phyloP scores from a whole-genome alignment of 2,888 invertebrate species.

The Euphydryas editha region DNA sequence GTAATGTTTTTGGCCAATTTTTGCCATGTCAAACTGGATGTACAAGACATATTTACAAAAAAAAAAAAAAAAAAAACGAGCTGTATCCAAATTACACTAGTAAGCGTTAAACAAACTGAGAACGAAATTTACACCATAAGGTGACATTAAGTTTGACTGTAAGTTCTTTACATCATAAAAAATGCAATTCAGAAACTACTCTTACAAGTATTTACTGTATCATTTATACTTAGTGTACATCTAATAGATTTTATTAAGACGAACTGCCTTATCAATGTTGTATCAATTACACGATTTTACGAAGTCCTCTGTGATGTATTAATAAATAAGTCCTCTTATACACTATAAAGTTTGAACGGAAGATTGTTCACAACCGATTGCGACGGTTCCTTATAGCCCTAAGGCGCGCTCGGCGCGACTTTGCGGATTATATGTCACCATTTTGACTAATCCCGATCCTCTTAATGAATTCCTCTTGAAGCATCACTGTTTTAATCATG shows the following conservation, averaged over 20 bases:
- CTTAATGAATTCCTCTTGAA: constrained; percentile 81
- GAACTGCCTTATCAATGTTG: constrained; percentile 43
- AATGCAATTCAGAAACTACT: constrained; percentile 34
- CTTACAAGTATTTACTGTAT: constrained; percentile 29
- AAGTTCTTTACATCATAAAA: constrained; percentile 7
- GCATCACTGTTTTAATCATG: constrained; percentile 81
- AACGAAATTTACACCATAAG: constrained; percentile 59
- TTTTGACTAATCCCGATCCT: constrained; percentile 81
- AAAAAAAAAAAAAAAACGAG: constrained; percentile 42
- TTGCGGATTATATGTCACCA: constrained; percentile 81
- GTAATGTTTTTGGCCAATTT: constrained; percentile 27
- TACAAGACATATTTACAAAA: constrained; percentile 49
- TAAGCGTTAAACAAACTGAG: constrained; percentile 65
- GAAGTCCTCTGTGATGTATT: constrained; percentile 76
- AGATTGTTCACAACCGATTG: constrained; percentile 80
- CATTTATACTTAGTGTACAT: constrained; percentile 34
- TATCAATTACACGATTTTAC: constrained; percentile 47
- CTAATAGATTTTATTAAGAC: constrained; percentile 54
- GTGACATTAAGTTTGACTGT: constrained; percentile 7
- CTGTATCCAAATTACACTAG: constrained; percentile 63
- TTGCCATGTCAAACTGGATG: constrained; percentile 31
- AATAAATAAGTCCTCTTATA: constrained; percentile 81
- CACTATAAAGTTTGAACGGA: constrained; percentile 78
- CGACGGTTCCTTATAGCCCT: constrained; percentile 79
- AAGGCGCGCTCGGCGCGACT: constrained; percentile 79